Evolutionary conservation across 2,113 vertebrate species (phyloP).

Genomic region (Dunckerocampus dactyliophorus): DNA sequence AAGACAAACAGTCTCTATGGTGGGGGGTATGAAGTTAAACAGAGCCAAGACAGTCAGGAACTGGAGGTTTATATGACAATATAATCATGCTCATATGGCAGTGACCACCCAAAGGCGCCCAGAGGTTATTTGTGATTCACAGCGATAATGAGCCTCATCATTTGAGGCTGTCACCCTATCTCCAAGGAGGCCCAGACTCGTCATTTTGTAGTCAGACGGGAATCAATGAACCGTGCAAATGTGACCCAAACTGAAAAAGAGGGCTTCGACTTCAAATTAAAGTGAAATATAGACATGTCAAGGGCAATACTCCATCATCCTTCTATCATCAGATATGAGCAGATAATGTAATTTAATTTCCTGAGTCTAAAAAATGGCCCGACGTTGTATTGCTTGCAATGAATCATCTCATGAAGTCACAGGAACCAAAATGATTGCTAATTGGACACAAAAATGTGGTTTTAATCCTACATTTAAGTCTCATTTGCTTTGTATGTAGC

Average conservation of each 20-base stretch:
- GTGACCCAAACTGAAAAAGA: slow-evolving; percentile 13
- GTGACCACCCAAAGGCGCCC: slow-evolving; percentile 55
- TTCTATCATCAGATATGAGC: slow-evolving; percentile 14
- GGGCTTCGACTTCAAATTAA: not conserved
- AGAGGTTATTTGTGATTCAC: slow-evolving; percentile 66
- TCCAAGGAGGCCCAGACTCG: slow-evolving; percentile 43
- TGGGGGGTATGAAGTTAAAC: slow-evolving; percentile 24
- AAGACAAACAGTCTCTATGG: slow-evolving; percentile 44
- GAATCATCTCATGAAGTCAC: no score
- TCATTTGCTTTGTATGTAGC: no score
- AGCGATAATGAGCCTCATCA: slow-evolving; percentile 63
- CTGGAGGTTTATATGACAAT: slow-evolving; percentile 55
- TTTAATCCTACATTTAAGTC: no score
- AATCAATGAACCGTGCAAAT: slow-evolving; percentile 34
- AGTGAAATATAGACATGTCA: not conserved
- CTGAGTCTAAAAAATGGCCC: slow-evolving; percentile 16
- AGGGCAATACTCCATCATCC: slow-evolving; percentile 7
- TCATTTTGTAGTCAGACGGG: slow-evolving; percentile 34
- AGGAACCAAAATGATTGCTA: no score
- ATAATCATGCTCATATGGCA: slow-evolving; percentile 52
- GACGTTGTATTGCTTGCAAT: no score
- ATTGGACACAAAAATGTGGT: no score
- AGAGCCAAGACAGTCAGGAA: slow-evolving; percentile 40
- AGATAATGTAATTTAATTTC: slow-evolving; percentile 12
- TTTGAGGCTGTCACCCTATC: slow-evolving; percentile 56